Conservation (phyloP, 2,888 invertebrate species). For the Cactoblastis cactorum region DNA sequence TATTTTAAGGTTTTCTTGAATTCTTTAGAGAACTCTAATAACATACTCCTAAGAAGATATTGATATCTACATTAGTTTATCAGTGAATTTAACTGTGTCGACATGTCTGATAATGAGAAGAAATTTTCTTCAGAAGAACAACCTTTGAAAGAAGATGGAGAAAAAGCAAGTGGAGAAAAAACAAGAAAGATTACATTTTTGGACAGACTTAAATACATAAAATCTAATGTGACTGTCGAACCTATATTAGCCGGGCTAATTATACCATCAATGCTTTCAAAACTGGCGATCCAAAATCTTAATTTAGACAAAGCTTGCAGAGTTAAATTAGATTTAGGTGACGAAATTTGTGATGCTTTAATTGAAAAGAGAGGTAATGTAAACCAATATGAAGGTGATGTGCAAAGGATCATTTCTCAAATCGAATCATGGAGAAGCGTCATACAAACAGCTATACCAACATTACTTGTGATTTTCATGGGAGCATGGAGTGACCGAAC, state of each 20-base stretch:
- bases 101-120: conserved; percentile 39
- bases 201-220: conserved; percentile 75
- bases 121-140: conserved; percentile 42
- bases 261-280: conserved; percentile 81
- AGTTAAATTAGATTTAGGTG: conserved; percentile 49
- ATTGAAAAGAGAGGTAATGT: conserved; percentile 69
- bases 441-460: conserved; percentile 77
- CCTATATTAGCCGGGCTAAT: conserved; percentile 85
- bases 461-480: conserved; percentile 75
- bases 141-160: conserved; percentile 38
- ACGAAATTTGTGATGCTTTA: conserved; percentile 54
- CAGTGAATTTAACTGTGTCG: conserved; percentile 25
- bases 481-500: conserved; percentile 82
- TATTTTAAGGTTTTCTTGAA: background rate
- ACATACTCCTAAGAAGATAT: background rate
- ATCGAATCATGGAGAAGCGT: conserved; percentile 79
- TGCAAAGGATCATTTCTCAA: conserved; percentile 75
- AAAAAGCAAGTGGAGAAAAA: no score
- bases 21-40: background rate
- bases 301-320: conserved; percentile 68
- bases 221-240: conserved; percentile 83
- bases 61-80: conserved; percentile 12
- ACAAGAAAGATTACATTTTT: conserved; percentile 60
- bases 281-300: conserved; percentile 80
- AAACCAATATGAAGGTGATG: conserved; percentile 80